Percentiles rank a stretch among this genome's conserved stretches.
Conservation (phyloP, 37 sponge, comb jelly and placozoan species). For the Beroe forskalii region DNA sequence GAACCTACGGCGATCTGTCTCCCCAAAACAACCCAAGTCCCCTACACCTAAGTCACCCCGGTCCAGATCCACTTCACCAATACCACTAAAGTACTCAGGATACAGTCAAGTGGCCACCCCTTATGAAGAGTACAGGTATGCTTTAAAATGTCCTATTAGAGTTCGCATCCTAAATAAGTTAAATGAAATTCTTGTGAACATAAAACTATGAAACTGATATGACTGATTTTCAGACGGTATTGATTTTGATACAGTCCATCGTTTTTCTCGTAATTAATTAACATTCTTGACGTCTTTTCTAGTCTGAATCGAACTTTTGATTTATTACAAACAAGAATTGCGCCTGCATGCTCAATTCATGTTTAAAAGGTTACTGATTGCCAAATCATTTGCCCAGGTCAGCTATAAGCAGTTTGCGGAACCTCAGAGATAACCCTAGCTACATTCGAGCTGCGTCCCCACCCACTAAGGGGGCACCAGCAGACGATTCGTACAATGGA, state of each 20-base stretch:
- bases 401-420: constrained; percentile 51
- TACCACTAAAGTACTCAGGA: constrained; percentile 22
- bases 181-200: too few relatives aligned
- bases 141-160: too few relatives aligned
- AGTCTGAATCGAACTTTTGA: too few relatives aligned
- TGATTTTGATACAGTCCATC: too few relatives aligned
- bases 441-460: constrained; percentile 38
- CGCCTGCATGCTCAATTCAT: too few relatives aligned
- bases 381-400: not conserved
- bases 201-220: too few relatives aligned
- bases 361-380: too few relatives aligned
- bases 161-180: too few relatives aligned
- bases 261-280: too few relatives aligned
- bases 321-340: too few relatives aligned
- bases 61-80: constrained; percentile 52
- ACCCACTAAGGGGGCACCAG: not conserved
- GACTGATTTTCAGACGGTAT: too few relatives aligned
- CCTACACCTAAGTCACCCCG: constrained; percentile 30
- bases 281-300: too few relatives aligned
- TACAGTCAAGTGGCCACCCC: constrained; percentile 23
- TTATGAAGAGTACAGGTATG: constrained; percentile 51
- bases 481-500: not conserved
- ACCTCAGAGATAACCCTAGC: constrained; percentile 54
- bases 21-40: constrained; percentile 44
- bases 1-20: constrained; percentile 13